Evolutionary conservation across 2,888 invertebrate species (phyloP).

Genomic region (Pimpla rufipes): DNA sequence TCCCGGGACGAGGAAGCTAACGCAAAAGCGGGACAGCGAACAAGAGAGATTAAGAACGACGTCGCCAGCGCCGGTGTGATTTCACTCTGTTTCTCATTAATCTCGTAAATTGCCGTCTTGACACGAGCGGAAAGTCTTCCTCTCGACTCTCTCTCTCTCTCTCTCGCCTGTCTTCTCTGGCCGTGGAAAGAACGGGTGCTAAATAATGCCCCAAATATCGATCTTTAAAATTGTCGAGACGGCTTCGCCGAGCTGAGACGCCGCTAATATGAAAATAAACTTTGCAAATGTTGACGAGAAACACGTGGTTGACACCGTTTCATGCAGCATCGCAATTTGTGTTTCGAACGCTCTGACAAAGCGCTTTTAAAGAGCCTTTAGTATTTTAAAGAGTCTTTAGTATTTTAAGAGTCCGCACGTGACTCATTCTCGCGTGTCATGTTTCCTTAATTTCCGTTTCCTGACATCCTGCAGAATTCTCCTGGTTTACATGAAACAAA

Average conservation of each 20-base stretch:
- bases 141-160: conserved; percentile 23
- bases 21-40: conserved; percentile 37
- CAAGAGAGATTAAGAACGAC: conserved; percentile 67
- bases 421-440: no score
- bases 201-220: conserved; percentile 62
- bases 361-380: neutral
- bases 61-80: conserved; percentile 62
- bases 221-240: conserved; percentile 54
- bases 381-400: no score
- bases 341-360: neutral
- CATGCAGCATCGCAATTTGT: conserved; percentile 7
- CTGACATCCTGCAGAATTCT: no score
- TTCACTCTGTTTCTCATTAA: conserved; percentile 70
- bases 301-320: conserved; percentile 26
- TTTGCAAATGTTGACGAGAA: conserved; percentile 53
- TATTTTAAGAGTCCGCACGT: no score
- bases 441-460: no score
- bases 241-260: conserved; percentile 10
- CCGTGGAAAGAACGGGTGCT: conserved; percentile 51
- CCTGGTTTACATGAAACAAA: no score
- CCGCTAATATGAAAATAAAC: conserved; percentile 54
- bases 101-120: conserved; percentile 69
- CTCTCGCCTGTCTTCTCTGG: conserved; percentile 1
- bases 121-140: conserved; percentile 64
- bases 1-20: conserved; percentile 34